Conservation (phyloP, 1,140 invertebrate species). For the Camponotus pennsylvanicus region DNA sequence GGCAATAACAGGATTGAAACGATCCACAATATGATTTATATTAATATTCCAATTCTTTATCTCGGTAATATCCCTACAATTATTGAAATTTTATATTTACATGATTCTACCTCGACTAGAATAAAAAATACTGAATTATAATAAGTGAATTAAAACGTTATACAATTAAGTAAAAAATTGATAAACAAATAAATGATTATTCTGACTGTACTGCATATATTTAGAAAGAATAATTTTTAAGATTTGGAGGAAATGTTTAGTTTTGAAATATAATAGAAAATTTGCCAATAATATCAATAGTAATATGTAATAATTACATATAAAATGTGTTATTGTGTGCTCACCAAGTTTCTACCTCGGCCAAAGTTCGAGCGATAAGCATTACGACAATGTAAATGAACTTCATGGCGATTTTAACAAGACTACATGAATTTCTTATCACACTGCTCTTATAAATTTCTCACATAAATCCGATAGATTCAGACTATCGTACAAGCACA, state of each 20-base stretch:
- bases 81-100: constrained; percentile 7
- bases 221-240: background rate
- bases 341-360: constrained; percentile 7
- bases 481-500: background rate
- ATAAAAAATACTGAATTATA: constrained; percentile 3
- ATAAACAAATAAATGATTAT: background rate
- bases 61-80: background rate
- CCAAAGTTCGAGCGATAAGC: background rate
- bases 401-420: constrained; percentile 29
- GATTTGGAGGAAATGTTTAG: background rate
- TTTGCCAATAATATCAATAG: background rate
- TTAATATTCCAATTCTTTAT: background rate
- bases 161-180: background rate
- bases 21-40: background rate
- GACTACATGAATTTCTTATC: constrained; percentile 1
- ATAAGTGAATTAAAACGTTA: background rate
- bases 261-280: background rate
- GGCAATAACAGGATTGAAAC: background rate
- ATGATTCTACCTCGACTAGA: background rate
- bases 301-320: constrained; percentile 1
- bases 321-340: background rate
- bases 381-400: constrained; percentile 3
- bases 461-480: background rate
- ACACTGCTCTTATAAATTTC: constrained; percentile 30
- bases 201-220: background rate